Evolutionary conservation across 2,888 invertebrate genomes (phyloP), one percentile per base, ranked within the genome.

Genomic region (Noctua fimbriata): DNA sequence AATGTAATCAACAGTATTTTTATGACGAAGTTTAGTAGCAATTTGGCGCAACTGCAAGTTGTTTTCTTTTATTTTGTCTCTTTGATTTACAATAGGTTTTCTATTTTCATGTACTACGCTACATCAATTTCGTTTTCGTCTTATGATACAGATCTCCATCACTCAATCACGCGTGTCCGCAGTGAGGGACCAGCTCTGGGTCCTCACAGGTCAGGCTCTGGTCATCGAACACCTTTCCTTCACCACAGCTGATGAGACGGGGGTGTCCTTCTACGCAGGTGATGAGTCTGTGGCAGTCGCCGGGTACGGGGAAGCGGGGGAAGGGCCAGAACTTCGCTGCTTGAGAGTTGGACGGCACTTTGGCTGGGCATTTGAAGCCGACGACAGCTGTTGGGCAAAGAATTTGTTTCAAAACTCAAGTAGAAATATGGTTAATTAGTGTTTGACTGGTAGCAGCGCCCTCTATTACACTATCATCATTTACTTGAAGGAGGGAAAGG

Each of bases 291-390:
- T 98, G 98, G 93, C 98, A 98, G 94, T 99, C 99, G 28, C 98
- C 98, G 69, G 98, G 98, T 21, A 99, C 98, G 6, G 99, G 97
- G 97, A 99, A 99, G 88, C 99, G 97, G 55, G 99, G 99, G 97
- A 98, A 99, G 0, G 99, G 99, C 98, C 98, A 98, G 97, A 99
- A 99, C 93, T 98, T 98, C 74, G 99, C 98, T 9, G 99, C 98
- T 79, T 98, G 97, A 28, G 98, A 98, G 93, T 98, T 97, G 10
- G 98, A 97, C 55, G 98, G 98, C 69, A 99, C 98, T 93, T 98
- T 98, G 5, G 98, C 97, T 52, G 99, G 99, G 93, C 99, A 99
- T 92, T 98, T 98, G 97, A 99, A 99, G 76, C 99, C 99, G 83
- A 99, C 98, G 79, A 99, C 98, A 90, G 98, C 98, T 98, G 96